A percentile compares a stretch with the other conserved stretches of the same genome.
phyloP scores from a whole-genome alignment of 2,113 vertebrate species.

The Platycercus adscitus region DNA sequence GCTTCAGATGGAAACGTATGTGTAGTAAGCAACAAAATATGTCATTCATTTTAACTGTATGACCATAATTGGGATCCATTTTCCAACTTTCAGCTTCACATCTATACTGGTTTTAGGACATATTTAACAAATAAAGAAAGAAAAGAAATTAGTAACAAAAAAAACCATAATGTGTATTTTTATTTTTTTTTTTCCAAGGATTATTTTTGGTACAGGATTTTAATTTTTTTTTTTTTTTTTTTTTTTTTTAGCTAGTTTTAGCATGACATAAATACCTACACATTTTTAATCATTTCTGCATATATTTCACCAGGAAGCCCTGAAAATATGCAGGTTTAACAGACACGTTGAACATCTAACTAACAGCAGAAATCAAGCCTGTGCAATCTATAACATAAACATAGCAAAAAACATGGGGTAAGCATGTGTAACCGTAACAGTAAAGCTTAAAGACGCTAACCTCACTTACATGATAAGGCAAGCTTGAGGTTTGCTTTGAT shows the following conservation, averaged over 20 bases:
- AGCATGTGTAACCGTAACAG: slow-evolving; percentile 23
- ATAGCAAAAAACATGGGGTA: neutral
- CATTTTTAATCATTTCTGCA: neutral
- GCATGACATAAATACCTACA: neutral
- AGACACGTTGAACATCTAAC: neutral
- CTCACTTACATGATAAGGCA: slow-evolving; percentile 37
- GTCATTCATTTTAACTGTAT: neutral
- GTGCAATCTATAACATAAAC: neutral
- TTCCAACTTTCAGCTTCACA: neutral
- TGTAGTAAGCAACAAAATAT: slow-evolving; percentile 2
- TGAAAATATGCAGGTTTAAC: neutral
- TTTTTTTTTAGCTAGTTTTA: neutral
- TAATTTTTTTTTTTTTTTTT: neutral
- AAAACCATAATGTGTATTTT: neutral
- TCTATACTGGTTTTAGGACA: neutral
- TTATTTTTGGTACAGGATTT: neutral
- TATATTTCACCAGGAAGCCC: neutral
- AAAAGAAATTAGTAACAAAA: neutral
- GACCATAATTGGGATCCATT: neutral
- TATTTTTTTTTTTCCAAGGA: accelerated
- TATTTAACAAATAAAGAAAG: neutral
- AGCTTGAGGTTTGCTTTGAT: slow-evolving; percentile 69
- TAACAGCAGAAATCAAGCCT: neutral
- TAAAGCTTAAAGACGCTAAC: slow-evolving; percentile 25
- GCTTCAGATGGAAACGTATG: neutral